Conservation (phyloP, 92 coral and sea anemone genomes). For the Pocillopora grandis region DNA sequence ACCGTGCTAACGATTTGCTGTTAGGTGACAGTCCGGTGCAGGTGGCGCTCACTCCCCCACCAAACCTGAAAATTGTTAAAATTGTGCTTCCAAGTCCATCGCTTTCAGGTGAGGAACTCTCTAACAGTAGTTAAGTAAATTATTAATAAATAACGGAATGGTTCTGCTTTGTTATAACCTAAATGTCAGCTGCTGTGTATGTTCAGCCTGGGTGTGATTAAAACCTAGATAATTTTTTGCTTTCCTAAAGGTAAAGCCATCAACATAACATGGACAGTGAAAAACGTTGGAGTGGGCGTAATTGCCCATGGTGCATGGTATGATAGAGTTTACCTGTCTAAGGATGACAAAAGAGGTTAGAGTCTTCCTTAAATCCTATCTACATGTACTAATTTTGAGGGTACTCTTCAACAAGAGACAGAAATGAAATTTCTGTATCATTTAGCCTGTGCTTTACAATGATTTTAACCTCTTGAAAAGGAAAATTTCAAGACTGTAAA, state of each 20-base stretch:
- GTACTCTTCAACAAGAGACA: too few relatives aligned
- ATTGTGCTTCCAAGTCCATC: conserved; percentile 63
- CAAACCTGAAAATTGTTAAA: conserved; percentile 69
- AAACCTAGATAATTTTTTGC: neutral
- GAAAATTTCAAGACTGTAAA: neutral
- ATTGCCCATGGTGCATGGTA: conserved; percentile 58
- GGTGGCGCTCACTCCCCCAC: conserved; percentile 80
- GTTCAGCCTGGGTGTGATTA: too few relatives aligned
- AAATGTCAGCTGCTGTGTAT: too few relatives aligned
- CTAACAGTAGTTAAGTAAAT: neutral
- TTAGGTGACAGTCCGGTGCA: conserved; percentile 59
- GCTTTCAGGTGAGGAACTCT: conserved; percentile 63
- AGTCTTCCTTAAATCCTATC: neutral
- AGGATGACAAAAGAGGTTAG: conserved; percentile 55
- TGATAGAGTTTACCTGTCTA: conserved; percentile 67
- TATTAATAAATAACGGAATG: neutral
- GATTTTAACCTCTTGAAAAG: neutral
- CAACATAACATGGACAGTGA: conserved; percentile 65
- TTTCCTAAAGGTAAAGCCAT: conserved; percentile 58
- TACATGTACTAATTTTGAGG: neutral
- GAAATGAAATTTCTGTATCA: neutral
- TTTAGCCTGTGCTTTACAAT: neutral
- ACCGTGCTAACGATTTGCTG: conserved; percentile 61
- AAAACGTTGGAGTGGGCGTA: conserved; percentile 73
- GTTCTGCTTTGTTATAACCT: too few relatives aligned